Conservation (phyloP, 2,113 vertebrate species). For the Lagopus muta region DNA sequence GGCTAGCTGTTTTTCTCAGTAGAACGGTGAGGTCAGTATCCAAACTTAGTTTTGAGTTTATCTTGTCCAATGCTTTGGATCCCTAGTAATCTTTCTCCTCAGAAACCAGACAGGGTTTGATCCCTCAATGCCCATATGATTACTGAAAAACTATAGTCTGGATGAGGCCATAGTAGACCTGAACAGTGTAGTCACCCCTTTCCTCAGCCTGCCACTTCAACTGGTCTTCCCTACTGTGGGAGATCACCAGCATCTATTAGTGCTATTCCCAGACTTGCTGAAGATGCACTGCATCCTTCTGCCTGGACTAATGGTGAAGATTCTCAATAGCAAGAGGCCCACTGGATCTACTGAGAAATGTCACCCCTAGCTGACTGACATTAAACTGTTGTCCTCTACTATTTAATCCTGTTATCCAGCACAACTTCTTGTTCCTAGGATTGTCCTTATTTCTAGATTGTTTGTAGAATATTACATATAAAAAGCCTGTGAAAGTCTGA, state of each 20-base stretch:
- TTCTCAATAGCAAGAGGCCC: fast-evolving
- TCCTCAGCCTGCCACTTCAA: background rate
- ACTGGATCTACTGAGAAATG: background rate
- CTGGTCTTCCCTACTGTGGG: fast-evolving
- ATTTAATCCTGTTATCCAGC: background rate
- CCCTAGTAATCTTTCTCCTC: background rate
- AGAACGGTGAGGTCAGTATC: background rate
- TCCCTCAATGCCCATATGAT: background rate
- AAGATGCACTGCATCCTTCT: too few relatives aligned
- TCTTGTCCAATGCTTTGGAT: background rate
- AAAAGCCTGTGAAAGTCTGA: background rate
- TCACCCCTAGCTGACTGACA: background rate
- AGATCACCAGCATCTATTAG: fast-evolving
- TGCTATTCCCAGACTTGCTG: background rate
- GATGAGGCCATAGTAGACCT: background rate
- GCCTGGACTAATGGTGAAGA: background rate
- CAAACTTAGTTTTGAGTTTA: background rate
- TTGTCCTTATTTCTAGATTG: background rate
- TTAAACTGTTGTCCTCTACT: background rate
- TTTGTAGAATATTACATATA: background rate
- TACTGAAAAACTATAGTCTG: fast-evolving
- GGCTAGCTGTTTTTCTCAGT: background rate
- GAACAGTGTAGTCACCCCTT: fast-evolving
- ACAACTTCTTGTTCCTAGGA: background rate
- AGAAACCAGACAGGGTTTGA: background rate